Conservation (phyloP, 2,797 vertebrate species). For the Chelonia mydas region DNA sequence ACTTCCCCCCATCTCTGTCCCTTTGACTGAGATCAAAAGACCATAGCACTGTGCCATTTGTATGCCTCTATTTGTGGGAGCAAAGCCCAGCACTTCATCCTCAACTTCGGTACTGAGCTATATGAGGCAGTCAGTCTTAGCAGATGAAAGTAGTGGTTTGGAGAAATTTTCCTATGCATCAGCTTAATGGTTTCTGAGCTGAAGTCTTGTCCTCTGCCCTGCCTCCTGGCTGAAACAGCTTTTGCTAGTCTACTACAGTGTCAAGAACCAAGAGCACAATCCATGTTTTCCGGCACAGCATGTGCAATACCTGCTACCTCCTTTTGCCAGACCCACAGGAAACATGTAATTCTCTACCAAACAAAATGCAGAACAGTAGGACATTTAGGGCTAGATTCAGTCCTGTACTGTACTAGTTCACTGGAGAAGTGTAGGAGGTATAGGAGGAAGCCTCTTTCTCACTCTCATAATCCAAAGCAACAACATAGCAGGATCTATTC, state of each 20-base stretch:
- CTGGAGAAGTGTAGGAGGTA: neutral
- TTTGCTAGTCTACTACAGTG: constrained; percentile 10
- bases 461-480: too few relatives aligned
- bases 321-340: neutral
- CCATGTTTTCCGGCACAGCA: constrained; percentile 41
- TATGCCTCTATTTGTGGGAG: constrained; percentile 21
- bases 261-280: constrained; percentile 38
- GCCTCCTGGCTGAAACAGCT: neutral
- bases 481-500: too few relatives aligned
- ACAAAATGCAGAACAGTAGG: neutral
- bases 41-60: constrained; percentile 32
- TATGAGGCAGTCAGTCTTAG: too few relatives aligned
- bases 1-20: constrained; percentile 3
- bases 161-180: neutral
- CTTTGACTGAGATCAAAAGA: constrained; percentile 45
- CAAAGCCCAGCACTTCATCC: constrained; percentile 40
- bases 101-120: constrained; percentile 14
- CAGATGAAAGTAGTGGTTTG: neutral
- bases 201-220: constrained; percentile 25
- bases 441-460: neutral
- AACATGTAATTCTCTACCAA: neutral
- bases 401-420: neutral
- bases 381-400: neutral
- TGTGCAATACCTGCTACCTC: neutral
- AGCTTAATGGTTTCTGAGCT: constrained; percentile 6